Evolutionary conservation across 2,797 vertebrate genomes (phyloP), one percentile per base, ranked within the genome.

Genomic region (Bovichtus diacanthus): DNA sequence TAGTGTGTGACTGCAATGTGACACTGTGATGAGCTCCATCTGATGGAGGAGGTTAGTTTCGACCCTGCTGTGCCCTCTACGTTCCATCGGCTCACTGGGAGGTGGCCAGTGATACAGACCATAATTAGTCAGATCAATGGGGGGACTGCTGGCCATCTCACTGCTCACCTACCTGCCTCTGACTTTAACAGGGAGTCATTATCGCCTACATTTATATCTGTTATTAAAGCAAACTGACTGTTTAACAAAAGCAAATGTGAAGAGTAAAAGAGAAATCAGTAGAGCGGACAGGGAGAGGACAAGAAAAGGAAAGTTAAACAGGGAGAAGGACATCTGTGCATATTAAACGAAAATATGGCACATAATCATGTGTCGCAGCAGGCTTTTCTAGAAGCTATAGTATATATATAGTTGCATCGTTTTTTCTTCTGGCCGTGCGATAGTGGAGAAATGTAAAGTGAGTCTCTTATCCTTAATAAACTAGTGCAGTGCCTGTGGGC

Each of bases 121-220:
- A 60, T 76, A 72, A 85, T 84, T 73, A 82, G 36, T 46, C 73
- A 23, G 38, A 81, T 80, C 63, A 84, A 47, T 58, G 67, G 59
- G 39, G 19, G 18, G 58, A 53, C 61, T 29, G 23, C 36, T 21
- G 2, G 44, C 44, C 62, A 58, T 68, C 59, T 63, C 9, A 16
- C 71, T 11, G 31, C 58, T 61, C 55, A 49, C 25, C 66, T 72
- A 23, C 50, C 61, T 53, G 54, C 39, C 44, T 44, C 47, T 38
- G 3, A 53, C 55, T 59, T 64, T 53, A 51, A 25, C n/a, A 44
- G n/a, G 13, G 12, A 16, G 16, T 70, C 12, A 29, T 31, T 18
- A 56, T 29, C 19, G 47, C 54, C 23, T 6, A 41, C 15, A 18
- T 23, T 31, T 51, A 67, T 65, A 47, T 53, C 18, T 59, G 43